Percentiles rank a stretch among this genome's conserved stretches.
These are phyloP conservation scores for Zoanthus gigantus DNA, from an alignment of 92 coral and sea anemone genomes.

Conservation along the genomic window DNA sequence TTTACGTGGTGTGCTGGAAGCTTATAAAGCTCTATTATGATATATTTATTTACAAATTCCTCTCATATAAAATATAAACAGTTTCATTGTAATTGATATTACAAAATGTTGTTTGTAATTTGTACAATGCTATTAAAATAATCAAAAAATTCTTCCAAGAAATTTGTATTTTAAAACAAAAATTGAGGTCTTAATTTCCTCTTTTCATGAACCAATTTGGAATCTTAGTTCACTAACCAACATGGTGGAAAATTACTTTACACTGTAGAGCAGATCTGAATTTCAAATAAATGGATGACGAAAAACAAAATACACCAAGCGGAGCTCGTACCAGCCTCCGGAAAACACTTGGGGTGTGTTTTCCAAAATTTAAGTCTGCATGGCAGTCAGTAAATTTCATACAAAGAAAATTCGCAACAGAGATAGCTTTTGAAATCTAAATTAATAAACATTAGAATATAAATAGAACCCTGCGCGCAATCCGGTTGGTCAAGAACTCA, in stretches of 20 bases:
- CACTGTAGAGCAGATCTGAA: neutral
- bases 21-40: slow-evolving; percentile 48
- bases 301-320: neutral
- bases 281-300: neutral
- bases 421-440: too few species aligned
- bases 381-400: too few species aligned
- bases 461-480: too few species aligned
- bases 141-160: slow-evolving; percentile 23
- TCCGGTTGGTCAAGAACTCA: too few species aligned
- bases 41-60: slow-evolving; percentile 71
- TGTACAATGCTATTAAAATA: slow-evolving; percentile 45
- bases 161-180: slow-evolving; percentile 29
- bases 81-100: slow-evolving; percentile 48
- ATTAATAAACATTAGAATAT: too few species aligned
- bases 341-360: neutral
- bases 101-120: slow-evolving; percentile 35
- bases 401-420: too few species aligned
- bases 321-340: neutral
- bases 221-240: too few species aligned
- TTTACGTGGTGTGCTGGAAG: slow-evolving; percentile 41
- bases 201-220: too few species aligned
- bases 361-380: neutral
- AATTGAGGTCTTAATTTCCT: neutral
- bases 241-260: neutral
- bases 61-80: slow-evolving; percentile 82